Conservation (phyloP, 1,140 invertebrate species). For the Eciton burchellii region DNA sequence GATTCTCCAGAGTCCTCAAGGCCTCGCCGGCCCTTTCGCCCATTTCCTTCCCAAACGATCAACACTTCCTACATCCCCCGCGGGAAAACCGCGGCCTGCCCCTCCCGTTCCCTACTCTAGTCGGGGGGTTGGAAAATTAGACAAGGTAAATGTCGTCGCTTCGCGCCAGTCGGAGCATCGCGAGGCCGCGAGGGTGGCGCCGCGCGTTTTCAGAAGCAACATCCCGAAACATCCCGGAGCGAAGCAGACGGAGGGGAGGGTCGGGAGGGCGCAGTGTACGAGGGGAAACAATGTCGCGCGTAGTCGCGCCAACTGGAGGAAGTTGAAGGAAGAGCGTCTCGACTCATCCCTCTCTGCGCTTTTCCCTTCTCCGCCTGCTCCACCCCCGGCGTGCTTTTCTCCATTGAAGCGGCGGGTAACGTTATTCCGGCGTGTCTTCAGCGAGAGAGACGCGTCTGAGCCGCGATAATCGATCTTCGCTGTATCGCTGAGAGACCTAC, state of each 20-base stretch:
- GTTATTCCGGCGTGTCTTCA: conserved; percentile 54
- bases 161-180: conserved; percentile 6
- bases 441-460: conserved; percentile 48
- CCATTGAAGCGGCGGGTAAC: conserved; percentile 38
- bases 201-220: conserved; percentile 48
- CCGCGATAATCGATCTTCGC: conserved; percentile 59
- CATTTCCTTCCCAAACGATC: neutral
- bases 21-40: neutral
- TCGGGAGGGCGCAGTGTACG: too few relatives aligned
- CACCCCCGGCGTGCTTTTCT: neutral
- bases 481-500: conserved; percentile 67
- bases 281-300: conserved; percentile 52
- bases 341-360: conserved; percentile 21
- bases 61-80: neutral
- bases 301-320: conserved; percentile 46
- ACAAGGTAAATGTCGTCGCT: conserved; percentile 44
- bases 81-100: neutral
- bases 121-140: conserved; percentile 12
- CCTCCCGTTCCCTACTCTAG: neutral
- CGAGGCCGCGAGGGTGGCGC: conserved; percentile 40
- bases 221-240: conserved; percentile 25
- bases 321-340: conserved; percentile 53
- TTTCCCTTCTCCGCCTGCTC: too few relatives aligned
- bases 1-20: neutral
- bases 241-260: too few relatives aligned